A percentile compares a stretch with the other conserved stretches of the same genome.
phyloP scores from a whole-genome alignment of 2,888 invertebrate species.

The Aleiodes leptofemur region DNA sequence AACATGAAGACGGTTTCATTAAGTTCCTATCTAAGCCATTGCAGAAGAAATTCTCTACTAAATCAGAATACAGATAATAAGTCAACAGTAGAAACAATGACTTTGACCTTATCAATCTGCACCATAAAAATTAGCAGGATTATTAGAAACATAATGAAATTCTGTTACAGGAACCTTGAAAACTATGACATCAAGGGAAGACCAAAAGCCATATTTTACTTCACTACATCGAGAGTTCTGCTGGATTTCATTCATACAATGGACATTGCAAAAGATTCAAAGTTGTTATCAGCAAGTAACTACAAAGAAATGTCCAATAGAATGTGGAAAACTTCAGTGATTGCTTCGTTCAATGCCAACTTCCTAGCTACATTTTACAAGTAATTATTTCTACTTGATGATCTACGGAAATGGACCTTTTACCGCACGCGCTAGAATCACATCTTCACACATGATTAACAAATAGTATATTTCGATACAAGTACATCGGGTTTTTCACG shows the following conservation, averaged over 20 bases:
- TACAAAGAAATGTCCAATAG: conserved; percentile 77
- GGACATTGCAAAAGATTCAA: conserved; percentile 79
- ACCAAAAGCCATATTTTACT: conserved; percentile 9
- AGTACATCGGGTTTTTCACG: too few relatives aligned
- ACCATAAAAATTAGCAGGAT: too few relatives aligned
- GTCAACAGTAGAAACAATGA: too few relatives aligned
- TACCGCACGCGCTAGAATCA: too few relatives aligned
- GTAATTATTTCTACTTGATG: conserved; percentile 66
- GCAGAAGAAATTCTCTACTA: too few relatives aligned
- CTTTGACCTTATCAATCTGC: too few relatives aligned
- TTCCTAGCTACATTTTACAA: conserved; percentile 83
- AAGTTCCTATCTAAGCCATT: too few relatives aligned
- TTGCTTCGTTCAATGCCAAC: conserved; percentile 84
- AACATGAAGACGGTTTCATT: too few relatives aligned
- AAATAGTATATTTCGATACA: too few relatives aligned
- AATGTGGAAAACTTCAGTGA: conserved; percentile 81
- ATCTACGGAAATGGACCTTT: too few relatives aligned
- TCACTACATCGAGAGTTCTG: conserved; percentile 14
- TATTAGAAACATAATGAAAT: background rate
- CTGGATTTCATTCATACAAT: conserved; percentile 65
- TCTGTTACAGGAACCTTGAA: conserved; percentile 57
- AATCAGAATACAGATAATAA: too few relatives aligned
- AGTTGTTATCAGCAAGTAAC: conserved; percentile 80
- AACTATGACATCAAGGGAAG: background rate
- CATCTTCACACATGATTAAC: too few relatives aligned